A percentile compares a stretch with the other conserved stretches of the same genome.
phyloP scores from a whole-genome alignment of 2,797 vertebrate species.

The Channa striata region DNA sequence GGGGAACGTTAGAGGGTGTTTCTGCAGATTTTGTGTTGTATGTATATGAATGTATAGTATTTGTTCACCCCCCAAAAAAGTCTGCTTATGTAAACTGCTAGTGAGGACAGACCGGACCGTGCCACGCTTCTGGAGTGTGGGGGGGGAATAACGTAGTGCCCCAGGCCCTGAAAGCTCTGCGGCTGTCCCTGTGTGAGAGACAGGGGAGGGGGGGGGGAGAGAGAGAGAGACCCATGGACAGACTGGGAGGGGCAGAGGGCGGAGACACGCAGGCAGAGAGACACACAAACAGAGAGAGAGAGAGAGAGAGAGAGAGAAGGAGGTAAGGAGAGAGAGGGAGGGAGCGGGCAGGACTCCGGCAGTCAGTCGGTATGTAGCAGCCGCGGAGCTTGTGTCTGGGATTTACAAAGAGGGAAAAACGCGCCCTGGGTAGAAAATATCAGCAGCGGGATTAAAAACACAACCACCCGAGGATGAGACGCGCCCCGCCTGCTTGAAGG shows the following conservation, averaged over 20 bases:
- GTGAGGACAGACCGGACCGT: too few species aligned
- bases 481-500: slow-evolving; percentile 61
- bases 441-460: slow-evolving; percentile 41
- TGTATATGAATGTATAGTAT: too few species aligned
- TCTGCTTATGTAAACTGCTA: too few species aligned
- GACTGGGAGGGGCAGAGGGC: slow-evolving; percentile 9
- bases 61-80: too few species aligned
- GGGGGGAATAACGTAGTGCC: not conserved
- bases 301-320: slow-evolving; percentile 8
- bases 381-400: slow-evolving; percentile 50
- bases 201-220: slow-evolving; percentile 24
- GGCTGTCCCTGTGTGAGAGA: slow-evolving; percentile 11
- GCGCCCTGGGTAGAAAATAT: slow-evolving; percentile 40
- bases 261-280: slow-evolving; percentile 18
- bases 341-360: slow-evolving; percentile 27
- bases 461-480: slow-evolving; percentile 79
- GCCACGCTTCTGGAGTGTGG: too few species aligned
- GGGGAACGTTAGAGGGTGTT: too few species aligned
- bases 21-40: too few species aligned
- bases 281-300: not conserved
- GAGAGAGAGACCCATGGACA: not conserved
- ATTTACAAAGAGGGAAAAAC: slow-evolving; percentile 61
- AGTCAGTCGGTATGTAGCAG: slow-evolving; percentile 86
- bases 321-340: slow-evolving; percentile 4
- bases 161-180: slow-evolving; percentile 9